Base-by-base conservation (phyloP, 2,888 invertebrate species). In the Drosophila meridiana region DNA sequence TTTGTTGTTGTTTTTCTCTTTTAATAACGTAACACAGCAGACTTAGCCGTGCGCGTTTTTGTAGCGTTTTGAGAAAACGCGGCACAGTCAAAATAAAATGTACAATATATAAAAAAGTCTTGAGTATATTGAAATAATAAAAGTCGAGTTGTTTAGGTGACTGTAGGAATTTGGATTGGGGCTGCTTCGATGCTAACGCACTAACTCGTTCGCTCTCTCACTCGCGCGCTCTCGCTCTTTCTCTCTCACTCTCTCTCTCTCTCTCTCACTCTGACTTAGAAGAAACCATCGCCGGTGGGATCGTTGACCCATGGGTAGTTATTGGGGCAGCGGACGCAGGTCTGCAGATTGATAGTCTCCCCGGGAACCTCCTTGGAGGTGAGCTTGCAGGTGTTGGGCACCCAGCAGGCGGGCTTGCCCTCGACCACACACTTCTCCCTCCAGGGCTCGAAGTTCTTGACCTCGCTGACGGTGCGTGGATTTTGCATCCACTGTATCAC, bases 401-500 rank as follows among this genome's bases (percentile, higher is more conserved):
- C 96, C 96, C 97, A 97, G 92, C 97, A 98, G 74, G 96, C 96
- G 14, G 95, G 97, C 64, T 92, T 94, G 69, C 97, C 97, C 89
- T 97, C 97, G n/a, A 97, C 97, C 55, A 95, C 94, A 91, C 98
- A 98, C 95, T 97, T 97, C 94, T 98, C 98, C 95, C 96, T 96
- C 98, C 98, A 98, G 57, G 97, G 96, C 93, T 98, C 98, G 93
- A 98, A 98, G 94, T 96, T 97, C 95, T 97, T 97, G 59, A 96
- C 96, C 93, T 98, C 97, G 66, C 95, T 94, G 82, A 97, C 92
- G 14, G 97, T 97, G 72, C 97, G 95, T 53, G 98, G 98, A 92
- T 97, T 97, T 92, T 98, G 98, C 91, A 98, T 97, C 98, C 98
- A 98, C 92, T 98, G 98, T 85, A 98, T 98, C 8, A 98, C 98